Evolutionary conservation across 2,797 vertebrate species (phyloP).

Genomic region (Mus minutoides): DNA sequence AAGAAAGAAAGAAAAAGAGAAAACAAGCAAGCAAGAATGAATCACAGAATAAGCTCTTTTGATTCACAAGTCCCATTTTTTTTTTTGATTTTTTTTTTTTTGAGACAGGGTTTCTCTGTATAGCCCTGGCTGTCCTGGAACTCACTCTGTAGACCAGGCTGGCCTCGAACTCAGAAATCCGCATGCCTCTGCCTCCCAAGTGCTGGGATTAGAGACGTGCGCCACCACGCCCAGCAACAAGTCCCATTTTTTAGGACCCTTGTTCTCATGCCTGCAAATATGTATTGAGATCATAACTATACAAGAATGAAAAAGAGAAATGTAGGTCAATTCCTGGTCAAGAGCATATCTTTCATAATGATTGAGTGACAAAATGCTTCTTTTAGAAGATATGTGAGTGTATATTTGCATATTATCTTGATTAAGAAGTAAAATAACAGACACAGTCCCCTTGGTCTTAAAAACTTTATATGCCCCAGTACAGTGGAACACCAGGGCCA

Average conservation of each 20-base stretch:
- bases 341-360: neutral
- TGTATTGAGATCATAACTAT: accelerated
- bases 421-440: slow-evolving; percentile 17
- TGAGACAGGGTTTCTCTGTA: too few relatives aligned
- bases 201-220: too few relatives aligned
- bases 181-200: too few relatives aligned
- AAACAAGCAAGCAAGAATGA: neutral
- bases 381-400: neutral
- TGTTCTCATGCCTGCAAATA: neutral
- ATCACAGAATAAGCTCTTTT: neutral
- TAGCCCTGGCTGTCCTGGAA: too few relatives aligned
- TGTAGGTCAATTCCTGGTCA: neutral
- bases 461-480: too few relatives aligned
- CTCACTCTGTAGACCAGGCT: too few relatives aligned
- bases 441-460: too few relatives aligned
- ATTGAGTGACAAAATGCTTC: neutral
- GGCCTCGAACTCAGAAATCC: too few relatives aligned
- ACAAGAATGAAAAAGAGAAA: neutral
- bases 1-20: too few relatives aligned
- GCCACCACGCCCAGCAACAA: too few relatives aligned
- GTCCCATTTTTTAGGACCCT: neutral
- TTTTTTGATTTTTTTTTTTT: too few relatives aligned
- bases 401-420: neutral
- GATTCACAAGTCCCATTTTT: neutral
- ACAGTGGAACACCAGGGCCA: too few relatives aligned